Conservation (phyloP, 2,888 invertebrate genomes). For the Rhagonycha lutea region DNA sequence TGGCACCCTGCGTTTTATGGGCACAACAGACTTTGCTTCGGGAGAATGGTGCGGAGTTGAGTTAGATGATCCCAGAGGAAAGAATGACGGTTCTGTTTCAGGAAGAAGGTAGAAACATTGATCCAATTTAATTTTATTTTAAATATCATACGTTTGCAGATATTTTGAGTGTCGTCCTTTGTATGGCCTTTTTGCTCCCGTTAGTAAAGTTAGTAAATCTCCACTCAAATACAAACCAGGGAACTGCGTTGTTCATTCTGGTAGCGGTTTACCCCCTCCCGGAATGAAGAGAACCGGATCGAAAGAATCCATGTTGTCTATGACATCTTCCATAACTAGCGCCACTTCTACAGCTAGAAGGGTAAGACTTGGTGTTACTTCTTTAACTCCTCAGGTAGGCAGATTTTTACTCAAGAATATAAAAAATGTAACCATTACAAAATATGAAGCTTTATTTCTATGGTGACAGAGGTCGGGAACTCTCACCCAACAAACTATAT, state of each 20-base stretch:
- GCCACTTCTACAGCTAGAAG: constrained; percentile 64
- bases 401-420: constrained; percentile 44
- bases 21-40: constrained; percentile 85
- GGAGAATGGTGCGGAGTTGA: constrained; percentile 97
- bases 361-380: constrained; percentile 79
- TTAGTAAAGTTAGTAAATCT: constrained; percentile 86
- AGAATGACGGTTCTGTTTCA: constrained; percentile 94
- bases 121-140: not conserved
- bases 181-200: constrained; percentile 92
- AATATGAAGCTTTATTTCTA: not conserved
- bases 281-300: constrained; percentile 78
- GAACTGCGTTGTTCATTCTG: constrained; percentile 65
- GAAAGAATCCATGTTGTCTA: constrained; percentile 78
- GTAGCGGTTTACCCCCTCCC: constrained; percentile 47
- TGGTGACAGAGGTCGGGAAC: too few species aligned
- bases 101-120: constrained; percentile 74
- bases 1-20: constrained; percentile 84
- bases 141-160: constrained; percentile 56
- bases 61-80: constrained; percentile 89
- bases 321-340: constrained; percentile 58
- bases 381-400: constrained; percentile 69
- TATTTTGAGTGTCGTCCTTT: constrained; percentile 92
- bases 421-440: not conserved
- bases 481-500: too few species aligned
- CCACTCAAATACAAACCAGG: constrained; percentile 73